Base-by-base conservation (phyloP, 64 coral and sea anemone genomes). In the Dendronephthya gigantea region DNA sequence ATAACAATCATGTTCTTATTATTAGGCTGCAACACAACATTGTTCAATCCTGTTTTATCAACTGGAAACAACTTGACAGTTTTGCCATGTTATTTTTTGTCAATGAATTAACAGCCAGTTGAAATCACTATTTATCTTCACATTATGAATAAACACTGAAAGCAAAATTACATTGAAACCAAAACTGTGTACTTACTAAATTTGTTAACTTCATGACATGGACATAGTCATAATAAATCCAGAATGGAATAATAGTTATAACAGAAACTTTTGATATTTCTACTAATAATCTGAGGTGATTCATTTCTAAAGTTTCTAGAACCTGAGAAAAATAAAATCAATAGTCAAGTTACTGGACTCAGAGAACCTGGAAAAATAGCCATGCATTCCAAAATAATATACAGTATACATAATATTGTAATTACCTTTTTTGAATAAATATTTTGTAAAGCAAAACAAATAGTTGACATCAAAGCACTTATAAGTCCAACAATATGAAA, bases 341-440 rank as follows among this genome's bases (percentile, higher is more conserved):
- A 79, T 19, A 29, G 0, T 45, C 11, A 45, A 45, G 41, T 45
- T 45, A 4, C 41, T 45, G 41, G 11, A 11, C 11, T 11, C 41
- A 45, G n/a, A n/a, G n/a, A n/a, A n/a, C n/a, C n/a, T n/a, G n/a
- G n/a, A n/a, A n/a, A n/a, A n/a, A n/a, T n/a, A n/a, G n/a, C n/a
- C n/a, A n/a, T n/a, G n/a, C n/a, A n/a, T n/a, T n/a, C n/a, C n/a
- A n/a, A n/a, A n/a, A n/a, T n/a, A n/a, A n/a, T n/a, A n/a, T n/a
- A n/a, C n/a, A n/a, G n/a, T n/a, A n/a, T n/a, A n/a, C n/a, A n/a
- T n/a, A n/a, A n/a, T n/a, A n/a, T n/a, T n/a, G n/a, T n/a, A n/a
- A n/a, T n/a, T 58, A 98, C 95, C 92, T 93, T 98, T 92, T 98
- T 98, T 32, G 95, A 93, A 83, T 91, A 98, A 88, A 98, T 98